Percentiles rank a stretch among this genome's conserved stretches.
phyloP scores from a whole-genome alignment of 2,888 invertebrate genomes.

The Drosophila quasianomalipes region DNA sequence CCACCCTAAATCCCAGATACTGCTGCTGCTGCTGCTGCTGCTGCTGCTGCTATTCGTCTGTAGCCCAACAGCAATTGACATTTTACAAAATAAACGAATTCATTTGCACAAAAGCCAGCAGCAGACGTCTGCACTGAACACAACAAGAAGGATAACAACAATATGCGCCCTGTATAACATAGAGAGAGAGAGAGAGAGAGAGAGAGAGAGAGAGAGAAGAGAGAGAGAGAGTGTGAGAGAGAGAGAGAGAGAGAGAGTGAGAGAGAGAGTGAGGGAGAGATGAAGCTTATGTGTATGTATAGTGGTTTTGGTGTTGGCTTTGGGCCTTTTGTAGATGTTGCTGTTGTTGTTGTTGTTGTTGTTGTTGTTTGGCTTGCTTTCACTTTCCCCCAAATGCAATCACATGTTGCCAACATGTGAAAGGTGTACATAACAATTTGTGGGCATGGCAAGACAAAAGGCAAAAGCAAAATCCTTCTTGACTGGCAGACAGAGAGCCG shows the following conservation, averaged over 20 bases:
- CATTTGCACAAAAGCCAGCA: constrained; percentile 75
- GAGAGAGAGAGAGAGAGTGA: neutral
- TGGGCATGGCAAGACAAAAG: constrained; percentile 24
- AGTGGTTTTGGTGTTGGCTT: constrained; percentile 59
- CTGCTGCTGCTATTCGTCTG: constrained; percentile 24
- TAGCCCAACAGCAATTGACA: constrained; percentile 74
- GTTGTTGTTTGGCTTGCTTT: constrained; percentile 47
- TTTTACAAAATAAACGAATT: constrained; percentile 81
- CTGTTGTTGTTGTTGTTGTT: constrained; percentile 2
- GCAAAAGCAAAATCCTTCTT: constrained; percentile 17
- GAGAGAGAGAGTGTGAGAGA: neutral
- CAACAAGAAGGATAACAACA: constrained; percentile 32
- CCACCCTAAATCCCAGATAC: neutral
- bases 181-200: neutral
- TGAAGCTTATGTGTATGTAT: constrained; percentile 33
- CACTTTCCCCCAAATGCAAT: constrained; percentile 76
- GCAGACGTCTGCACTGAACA: constrained; percentile 28
- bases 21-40: constrained; percentile 10
- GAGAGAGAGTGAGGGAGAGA: neutral
- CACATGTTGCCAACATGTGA: constrained; percentile 81
- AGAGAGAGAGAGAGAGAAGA: neutral
- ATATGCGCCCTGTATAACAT: constrained; percentile 16
- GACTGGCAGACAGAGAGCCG: constrained; percentile 8
- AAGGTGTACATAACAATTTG: constrained; percentile 80
- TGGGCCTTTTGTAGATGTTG: constrained; percentile 19